Evolutionary conservation across 2,888 invertebrate genomes (phyloP), one percentile per base, ranked within the genome.

Genomic region (Fragum sueziense): DNA sequence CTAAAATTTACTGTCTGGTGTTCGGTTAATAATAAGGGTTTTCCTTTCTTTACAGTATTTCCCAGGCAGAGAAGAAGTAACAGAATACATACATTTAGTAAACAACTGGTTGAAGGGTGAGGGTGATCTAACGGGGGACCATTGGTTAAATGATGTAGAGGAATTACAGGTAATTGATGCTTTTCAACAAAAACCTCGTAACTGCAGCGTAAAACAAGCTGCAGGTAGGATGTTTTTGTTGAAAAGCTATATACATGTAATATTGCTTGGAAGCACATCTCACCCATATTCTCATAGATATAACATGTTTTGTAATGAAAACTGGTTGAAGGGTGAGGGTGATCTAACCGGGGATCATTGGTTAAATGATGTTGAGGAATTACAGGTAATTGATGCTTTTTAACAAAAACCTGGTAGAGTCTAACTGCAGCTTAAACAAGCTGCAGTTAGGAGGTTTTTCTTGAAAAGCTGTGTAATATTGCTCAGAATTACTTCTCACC

Each of bases 41-140:
- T n/a, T n/a, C n/a, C 22, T 22, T 76, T 29, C 29, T 65, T 86
- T 89, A 37, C 88, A 93, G 90, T 96, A 96, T 91, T 97, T 97
- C 90, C 98, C 98, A 0, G 95, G 96, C 68, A 95, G 96, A 70
- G 94, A 94, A 6, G 95, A 95, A 84, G 96, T 97, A 20, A 95
- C 95, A 85, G 93, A 94, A 20, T 95, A 96, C 85, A 93, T 97
- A n/a, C 93, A 94, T 73, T 94, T 95, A 83, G 93, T 97, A 68
- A 94, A 94, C 84, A 94, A 94, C 79, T 95, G 94, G 89, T 94
- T 95, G 33, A 91, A 94, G 2, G 93, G 86, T 17, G 82, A 86
- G 33, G 78, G 87, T n/a, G 83, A 84, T 11, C 86, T 94, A 9
- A 90, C 92, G 4, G 93, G 94, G 11, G 92, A 93, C 73, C 91